Conservation (phyloP, 2,888 invertebrate species). For the Hirudinaria manillensis region DNA sequence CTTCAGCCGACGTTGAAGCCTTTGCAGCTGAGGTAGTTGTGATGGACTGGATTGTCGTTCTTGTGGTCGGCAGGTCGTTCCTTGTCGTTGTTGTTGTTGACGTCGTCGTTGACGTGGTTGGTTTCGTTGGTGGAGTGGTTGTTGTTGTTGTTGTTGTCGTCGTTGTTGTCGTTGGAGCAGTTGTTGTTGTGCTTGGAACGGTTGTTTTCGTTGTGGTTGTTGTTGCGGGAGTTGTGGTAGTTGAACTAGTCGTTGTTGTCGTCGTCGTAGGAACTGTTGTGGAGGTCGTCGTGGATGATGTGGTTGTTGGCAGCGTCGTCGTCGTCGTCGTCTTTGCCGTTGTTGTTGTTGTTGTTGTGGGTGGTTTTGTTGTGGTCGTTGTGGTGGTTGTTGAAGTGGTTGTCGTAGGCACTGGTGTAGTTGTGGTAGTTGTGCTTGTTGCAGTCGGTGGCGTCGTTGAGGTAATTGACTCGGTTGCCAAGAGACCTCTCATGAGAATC, state of each 20-base stretch:
- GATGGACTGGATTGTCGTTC: background rate
- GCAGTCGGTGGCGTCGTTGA: background rate
- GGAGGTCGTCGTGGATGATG: background rate
- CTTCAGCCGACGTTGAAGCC: background rate
- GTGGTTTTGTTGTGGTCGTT: background rate
- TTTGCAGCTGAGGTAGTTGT: background rate
- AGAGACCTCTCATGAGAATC: no score
- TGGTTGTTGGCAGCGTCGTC: background rate
- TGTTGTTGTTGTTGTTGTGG: background rate
- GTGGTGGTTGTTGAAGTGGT: constrained; percentile 2
- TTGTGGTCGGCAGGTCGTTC: background rate
- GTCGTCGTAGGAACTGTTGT: background rate
- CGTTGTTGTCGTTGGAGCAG: constrained; percentile 12
- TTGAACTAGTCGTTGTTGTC: background rate
- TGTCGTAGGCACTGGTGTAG: background rate
- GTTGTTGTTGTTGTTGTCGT: constrained; percentile 13
- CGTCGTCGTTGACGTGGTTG: background rate
- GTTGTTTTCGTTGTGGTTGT: background rate
- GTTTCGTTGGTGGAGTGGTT: background rate
- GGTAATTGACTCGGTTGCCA: no score
- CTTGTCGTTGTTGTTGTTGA: background rate
- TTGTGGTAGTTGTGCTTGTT: background rate
- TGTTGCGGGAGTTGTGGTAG: background rate
- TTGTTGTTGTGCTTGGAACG: constrained; percentile 20
- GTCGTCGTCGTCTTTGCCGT: background rate